Evolutionary conservation across 2,888 invertebrate genomes (phyloP), one percentile per base, ranked within the genome.

Genomic region (Cantharis rufa): DNA sequence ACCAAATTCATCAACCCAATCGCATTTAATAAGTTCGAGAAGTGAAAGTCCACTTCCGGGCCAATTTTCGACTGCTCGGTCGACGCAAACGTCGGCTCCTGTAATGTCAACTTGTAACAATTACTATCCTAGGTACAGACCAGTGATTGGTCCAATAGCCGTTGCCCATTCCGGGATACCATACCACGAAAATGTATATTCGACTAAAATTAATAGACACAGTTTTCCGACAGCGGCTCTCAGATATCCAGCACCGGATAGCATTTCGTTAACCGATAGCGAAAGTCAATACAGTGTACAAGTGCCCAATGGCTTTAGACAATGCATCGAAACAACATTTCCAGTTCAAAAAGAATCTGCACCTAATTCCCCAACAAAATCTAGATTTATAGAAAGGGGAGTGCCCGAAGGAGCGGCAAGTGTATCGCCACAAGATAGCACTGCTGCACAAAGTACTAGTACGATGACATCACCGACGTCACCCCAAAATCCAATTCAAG

Each of bases 341-440:
- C 79, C 81, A 1, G 81, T 80, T 3, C 82, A 82, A 70, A 85
- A 85, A 74, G 85, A 86, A 75, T 85, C 86, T 0, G 90, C 91
- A 3, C 90, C 90, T 0, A 90, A 90, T n/a, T 92, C 92, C 0
- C 91, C 92, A 13, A 90, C 88, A 18, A 88, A 89, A 81, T 84
- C 87, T 61, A 84, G 88, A 72, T 87, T 87, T 74, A 89, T 87
- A 16, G 93, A 94, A 84, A 89, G 94, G 24, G 94, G 94, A 1
- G 93, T 92, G 2, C 94, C 95, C 1, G 94, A 94, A 85, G 94
- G 94, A 10, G 92, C 92, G 1, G 93, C 94, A 1, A 92, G 94
- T 71, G 93, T 92, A 1, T 92, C 92, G 0, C 91, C 93, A 0
- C 93, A 93, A 81, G 93, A 93, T 32, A 66, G 24, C n/a, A 90